phyloP scores from a whole-genome alignment of 2,797 vertebrate genomes.

The Pyrocephalus nanus region DNA sequence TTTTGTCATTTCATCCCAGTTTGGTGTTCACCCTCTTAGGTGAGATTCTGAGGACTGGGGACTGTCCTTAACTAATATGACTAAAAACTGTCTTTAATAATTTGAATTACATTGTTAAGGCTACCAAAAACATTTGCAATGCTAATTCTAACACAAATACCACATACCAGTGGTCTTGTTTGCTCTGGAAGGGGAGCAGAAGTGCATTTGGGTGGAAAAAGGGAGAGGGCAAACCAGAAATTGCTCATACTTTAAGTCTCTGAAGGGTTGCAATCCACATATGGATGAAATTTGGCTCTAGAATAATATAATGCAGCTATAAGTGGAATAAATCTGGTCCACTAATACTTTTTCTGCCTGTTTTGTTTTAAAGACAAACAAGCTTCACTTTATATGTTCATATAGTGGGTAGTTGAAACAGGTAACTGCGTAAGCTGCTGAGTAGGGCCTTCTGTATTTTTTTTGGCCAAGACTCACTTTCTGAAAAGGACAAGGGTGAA shows the following conservation, averaged over 20 bases:
- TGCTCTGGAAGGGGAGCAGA: neutral
- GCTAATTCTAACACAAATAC: neutral
- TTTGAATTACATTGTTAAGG: neutral
- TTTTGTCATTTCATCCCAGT: neutral
- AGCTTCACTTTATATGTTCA: neutral
- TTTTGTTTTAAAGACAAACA: constrained; percentile 15
- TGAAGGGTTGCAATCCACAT: constrained; percentile 15
- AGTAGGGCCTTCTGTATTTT: neutral
- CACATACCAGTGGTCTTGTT: neutral
- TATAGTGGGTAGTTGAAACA: neutral
- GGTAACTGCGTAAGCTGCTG: neutral
- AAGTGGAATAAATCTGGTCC: constrained; percentile 21
- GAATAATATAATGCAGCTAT: neutral
- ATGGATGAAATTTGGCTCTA: constrained; percentile 44
- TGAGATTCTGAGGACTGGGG: neutral
- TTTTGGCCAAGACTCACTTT: neutral
- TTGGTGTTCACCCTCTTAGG: neutral
- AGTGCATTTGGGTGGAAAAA: neutral
- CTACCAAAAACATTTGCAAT: neutral
- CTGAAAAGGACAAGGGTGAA: neutral
- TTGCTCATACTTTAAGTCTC: neutral
- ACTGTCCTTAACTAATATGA: neutral
- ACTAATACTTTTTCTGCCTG: constrained; percentile 11
- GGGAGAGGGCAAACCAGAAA: neutral
- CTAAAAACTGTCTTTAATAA: neutral